Conservation (phyloP, 1,140 invertebrate species). For the Aphidius gifuensis region DNA sequence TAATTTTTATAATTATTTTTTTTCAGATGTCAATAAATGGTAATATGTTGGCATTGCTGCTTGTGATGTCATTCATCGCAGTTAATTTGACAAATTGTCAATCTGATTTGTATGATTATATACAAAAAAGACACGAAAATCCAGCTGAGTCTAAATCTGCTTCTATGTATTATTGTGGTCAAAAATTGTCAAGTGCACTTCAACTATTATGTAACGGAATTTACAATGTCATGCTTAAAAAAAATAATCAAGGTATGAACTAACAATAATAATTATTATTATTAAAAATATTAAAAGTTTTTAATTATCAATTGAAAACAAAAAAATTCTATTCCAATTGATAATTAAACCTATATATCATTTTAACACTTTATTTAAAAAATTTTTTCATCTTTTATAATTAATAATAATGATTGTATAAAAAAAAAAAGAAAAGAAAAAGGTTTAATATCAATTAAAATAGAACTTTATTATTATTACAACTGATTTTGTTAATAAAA, state of each 20-base stretch:
- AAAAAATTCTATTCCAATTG: too few species aligned
- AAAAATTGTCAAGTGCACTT: slow-evolving; percentile 43
- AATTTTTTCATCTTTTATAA: too few species aligned
- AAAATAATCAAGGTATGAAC: slow-evolving; percentile 41
- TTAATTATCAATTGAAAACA: too few species aligned
- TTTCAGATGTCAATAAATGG: slow-evolving; percentile 34
- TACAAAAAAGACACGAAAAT: slow-evolving; percentile 32
- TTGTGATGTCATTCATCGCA: slow-evolving; percentile 34
- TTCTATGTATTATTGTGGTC: slow-evolving; percentile 43
- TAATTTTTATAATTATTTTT: slow-evolving; percentile 38
- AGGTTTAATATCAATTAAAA: not conserved
- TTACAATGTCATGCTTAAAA: slow-evolving; percentile 52
- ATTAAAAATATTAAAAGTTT: too few species aligned
- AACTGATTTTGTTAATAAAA: not conserved
- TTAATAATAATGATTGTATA: too few species aligned
- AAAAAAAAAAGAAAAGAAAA: too few species aligned
- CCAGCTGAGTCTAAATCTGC: slow-evolving; percentile 16
- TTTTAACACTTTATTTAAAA: too few species aligned
- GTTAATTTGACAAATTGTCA: slow-evolving; percentile 35
- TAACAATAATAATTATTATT: too few species aligned
- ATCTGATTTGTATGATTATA: slow-evolving; percentile 36
- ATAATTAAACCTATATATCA: too few species aligned
- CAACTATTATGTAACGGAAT: slow-evolving; percentile 45
- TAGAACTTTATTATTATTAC: not conserved
- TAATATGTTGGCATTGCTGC: slow-evolving; percentile 31